Evolutionary conservation across 2,888 invertebrate genomes (phyloP), one percentile per base, ranked within the genome.

Genomic region (Poecilus cupreus): DNA sequence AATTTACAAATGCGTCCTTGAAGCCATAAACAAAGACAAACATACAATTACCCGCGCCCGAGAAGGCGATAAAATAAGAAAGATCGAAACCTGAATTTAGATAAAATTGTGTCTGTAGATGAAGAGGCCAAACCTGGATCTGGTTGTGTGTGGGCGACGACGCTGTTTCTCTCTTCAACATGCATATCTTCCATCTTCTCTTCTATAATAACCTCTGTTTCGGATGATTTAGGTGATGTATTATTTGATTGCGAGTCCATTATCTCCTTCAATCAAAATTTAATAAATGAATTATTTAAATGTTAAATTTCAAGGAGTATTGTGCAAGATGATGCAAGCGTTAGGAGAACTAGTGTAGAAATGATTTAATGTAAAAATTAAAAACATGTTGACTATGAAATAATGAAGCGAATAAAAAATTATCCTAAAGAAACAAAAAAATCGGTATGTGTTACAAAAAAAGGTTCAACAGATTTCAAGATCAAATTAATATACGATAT

Each of bases 1-100:
- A 72, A 72, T 72, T 72, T 46, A 46, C 72, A 72, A 72, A 72
- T 46, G 11, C 20, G 72, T 43, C 72, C 72, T 72, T 72, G 72
- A 72, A 11, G 8, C 37, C 3, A 72, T 22, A 72, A 75, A 74
- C 74, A 74, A 74, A 13, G 18, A 75, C 24, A 51, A 37, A 68
- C 37, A 37, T 68, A 60, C 11, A 13, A 16, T 16, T 68, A 16
- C 16, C 39, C 13, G 64, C 64, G 37, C 75, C 46, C 32, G 18
- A 49, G 49, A 75, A 75, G 51, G 51, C 32, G 20, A 51, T 51
- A 51, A 32, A 68, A 75, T 26, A 32, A 32, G 24, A 43, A 75
- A 26, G 10, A 75, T 43, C 46, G 24, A 75, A 75, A 75, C 75
- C 75, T 75, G 75, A 75, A 54, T 75, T 49, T 49, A 51, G 22